Evolutionary conservation across 2,113 vertebrate genomes (phyloP), one percentile per base, ranked within the genome.

Genomic region (Tricholaema leucomelas): DNA sequence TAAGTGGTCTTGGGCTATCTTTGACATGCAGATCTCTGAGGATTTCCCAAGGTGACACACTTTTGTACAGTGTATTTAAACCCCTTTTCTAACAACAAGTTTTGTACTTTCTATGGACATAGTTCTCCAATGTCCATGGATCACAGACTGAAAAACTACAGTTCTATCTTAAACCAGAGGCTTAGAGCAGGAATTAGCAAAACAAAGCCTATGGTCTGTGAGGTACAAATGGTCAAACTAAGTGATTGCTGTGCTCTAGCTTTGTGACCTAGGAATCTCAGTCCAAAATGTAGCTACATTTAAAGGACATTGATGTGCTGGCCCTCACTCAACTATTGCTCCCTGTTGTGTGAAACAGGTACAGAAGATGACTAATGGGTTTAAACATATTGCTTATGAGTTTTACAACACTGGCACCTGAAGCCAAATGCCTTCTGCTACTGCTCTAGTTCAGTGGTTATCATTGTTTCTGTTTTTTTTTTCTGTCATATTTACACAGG

Each of bases 361-460:
- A 66, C 59, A 86, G 79, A 77, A 90, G 92, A 82, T 87, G 86
- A 76, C 71, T 94, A 76, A 90, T 85, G 92, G 50, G 13, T 90
- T 95, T 84, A 92, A 79, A 74, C 70, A 21, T 73, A 72, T 42
- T 95, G 63, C 92, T 91, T 88, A 64, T 31, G 85, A 63, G 36
- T 88, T 91, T 90, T 90, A 76, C 59, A 76, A 71, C 59, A 30
- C 44, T 59, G 66, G 19, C 0, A 24, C 91, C 71, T 79, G 50
- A 79, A 86, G 93, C 77, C 73, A 91, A 86, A 95, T 70, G 71
- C 35, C 46, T 82, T 92, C 72, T 94, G 69, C 78, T 66, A 28
- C 90, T 77, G 16, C 81, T 75, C 76, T 94, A 82, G 61, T 93
- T 79, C 71, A 93, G 59, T 85, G 79, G 74, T 65, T 95, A 93